Conservation (phyloP, 2,888 invertebrate species). For the Peribatodes rhomboidaria region DNA sequence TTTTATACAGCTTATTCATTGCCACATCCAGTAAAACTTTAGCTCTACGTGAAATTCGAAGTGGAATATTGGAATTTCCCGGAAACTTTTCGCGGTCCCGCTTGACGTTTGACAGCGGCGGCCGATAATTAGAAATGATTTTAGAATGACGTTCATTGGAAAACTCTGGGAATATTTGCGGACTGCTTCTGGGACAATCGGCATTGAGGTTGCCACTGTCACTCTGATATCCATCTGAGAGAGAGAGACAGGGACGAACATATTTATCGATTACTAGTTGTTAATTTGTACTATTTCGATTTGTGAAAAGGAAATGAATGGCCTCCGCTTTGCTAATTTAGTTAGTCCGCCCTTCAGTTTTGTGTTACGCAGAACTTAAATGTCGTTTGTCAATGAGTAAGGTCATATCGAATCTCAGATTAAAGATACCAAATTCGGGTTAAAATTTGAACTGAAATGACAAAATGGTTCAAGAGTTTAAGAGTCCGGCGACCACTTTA, state of each 20-base stretch:
- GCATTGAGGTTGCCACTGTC: neutral
- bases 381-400: too few species aligned
- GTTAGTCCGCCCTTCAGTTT: too few species aligned
- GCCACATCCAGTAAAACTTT: conserved; percentile 41
- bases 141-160: conserved; percentile 47
- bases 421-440: too few species aligned
- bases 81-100: conserved; percentile 51
- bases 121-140: conserved; percentile 63
- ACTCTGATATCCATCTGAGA: neutral
- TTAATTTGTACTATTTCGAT: too few species aligned
- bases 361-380: too few species aligned
- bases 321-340: too few species aligned
- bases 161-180: neutral
- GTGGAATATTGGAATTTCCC: conserved; percentile 62
- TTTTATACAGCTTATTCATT: neutral
- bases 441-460: too few species aligned
- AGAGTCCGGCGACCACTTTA: too few species aligned
- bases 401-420: too few species aligned
- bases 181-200: conserved; percentile 4
- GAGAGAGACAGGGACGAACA: neutral
- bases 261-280: neutral
- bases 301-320: too few species aligned
- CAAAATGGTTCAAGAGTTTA: too few species aligned
- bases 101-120: conserved; percentile 58
- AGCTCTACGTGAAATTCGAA: conserved; percentile 24